Evolutionary conservation across 1,140 invertebrate species (phyloP).

Genomic region (Ericerus pela): DNA sequence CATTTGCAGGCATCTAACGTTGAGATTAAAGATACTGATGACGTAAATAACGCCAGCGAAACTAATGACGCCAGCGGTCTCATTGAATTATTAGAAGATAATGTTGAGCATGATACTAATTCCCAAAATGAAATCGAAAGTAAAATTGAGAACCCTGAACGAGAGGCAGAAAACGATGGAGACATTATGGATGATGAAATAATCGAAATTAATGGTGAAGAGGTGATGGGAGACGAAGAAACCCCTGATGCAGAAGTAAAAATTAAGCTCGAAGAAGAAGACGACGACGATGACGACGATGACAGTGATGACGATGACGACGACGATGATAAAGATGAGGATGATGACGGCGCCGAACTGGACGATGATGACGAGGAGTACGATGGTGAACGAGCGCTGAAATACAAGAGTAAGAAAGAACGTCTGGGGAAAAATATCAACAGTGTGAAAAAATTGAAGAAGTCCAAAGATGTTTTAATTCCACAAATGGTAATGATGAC

Average conservation of each 20-base stretch:
- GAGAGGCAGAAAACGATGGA: too few relatives aligned
- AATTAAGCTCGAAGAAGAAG: conserved; percentile 11
- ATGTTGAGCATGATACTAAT: neutral
- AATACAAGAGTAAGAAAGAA: conserved; percentile 15
- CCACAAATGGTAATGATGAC: conserved; percentile 18
- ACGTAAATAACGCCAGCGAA: neutral
- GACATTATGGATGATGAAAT: conserved; percentile 19
- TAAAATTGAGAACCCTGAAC: conserved; percentile 18
- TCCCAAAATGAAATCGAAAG: neutral
- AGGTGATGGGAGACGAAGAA: conserved; percentile 1
- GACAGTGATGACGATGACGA: conserved; percentile 17
- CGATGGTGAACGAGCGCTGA: conserved; percentile 22
- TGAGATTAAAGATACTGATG: too few relatives aligned
- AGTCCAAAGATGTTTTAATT: conserved; percentile 14
- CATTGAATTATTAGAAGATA: neutral
- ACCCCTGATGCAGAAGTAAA: neutral
- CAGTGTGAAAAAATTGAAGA: conserved; percentile 9
- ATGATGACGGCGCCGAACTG: conserved; percentile 18
- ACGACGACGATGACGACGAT: conserved; percentile 15
- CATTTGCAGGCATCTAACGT: too few relatives aligned
- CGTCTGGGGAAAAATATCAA: conserved; percentile 12
- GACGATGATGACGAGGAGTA: conserved; percentile 26
- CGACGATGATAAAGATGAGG: conserved; percentile 16
- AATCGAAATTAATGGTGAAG: conserved; percentile 10
- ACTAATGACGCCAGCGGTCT: neutral